Base-by-base conservation (phyloP, 2,113 vertebrate species). In the Myotis davidii region DNA sequence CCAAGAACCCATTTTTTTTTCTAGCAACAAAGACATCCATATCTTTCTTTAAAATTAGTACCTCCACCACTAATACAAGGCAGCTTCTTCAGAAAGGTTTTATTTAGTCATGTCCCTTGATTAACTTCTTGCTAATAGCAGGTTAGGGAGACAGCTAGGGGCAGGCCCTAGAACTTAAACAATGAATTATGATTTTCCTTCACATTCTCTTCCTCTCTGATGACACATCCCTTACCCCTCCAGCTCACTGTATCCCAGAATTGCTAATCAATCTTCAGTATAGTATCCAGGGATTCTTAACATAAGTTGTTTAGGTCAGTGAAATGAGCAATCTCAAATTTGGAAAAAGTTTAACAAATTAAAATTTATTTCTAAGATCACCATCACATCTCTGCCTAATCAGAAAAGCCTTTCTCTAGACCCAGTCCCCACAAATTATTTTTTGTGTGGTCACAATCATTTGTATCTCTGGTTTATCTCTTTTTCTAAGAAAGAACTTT, bases 261-360 rank as follows among this genome's bases (percentile, higher is more conserved):
- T 27, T 73, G 27, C 91, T 87, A 94, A 73, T 89, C 45, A 79
- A 64, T 78, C 9, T 50, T 91, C 17, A 85, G 11, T 23, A 78
- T 10, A n/a, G 17, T 52, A 48, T 45, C 13, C 25, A 32, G 10
- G 18, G 21, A 48, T 65, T 90, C 45, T 84, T 18, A 61, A 83
- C 3, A 83, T 37, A 34, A 67, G 32, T 29, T 90, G 9, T 27
- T 81, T 17, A 73, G 11, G 56, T 64, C 6, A 79, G 79, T 70
- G 6, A 18, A 74, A 93, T 18, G 23, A 70, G 37, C 20, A 69
- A 32, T 78, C 25, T 56, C 32, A 39, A 61, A 32, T 48, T 78
- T 23, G 3, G 29, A 73, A 82, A 85, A 64, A 4, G 16, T 54
- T 90, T 76, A 76, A 48, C 59, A 89, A 81, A 50, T 61, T 42